Evolutionary conservation across 2,113 vertebrate species (phyloP).

Genomic region (Scomber japonicus): DNA sequence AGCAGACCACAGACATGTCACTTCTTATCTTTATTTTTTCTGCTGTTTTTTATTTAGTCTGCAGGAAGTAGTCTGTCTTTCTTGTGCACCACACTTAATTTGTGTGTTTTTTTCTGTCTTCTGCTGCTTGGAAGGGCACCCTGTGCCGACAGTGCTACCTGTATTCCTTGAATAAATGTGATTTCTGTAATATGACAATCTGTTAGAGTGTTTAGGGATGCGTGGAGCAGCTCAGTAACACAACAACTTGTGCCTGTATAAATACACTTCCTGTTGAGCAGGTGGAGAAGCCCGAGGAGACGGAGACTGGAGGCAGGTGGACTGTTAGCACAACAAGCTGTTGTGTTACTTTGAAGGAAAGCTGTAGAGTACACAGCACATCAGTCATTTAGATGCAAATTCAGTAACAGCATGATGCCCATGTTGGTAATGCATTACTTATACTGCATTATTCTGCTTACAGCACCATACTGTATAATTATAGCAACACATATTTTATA

Average conservation of each 20-base stretch:
- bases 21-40: not conserved
- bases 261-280: constrained; percentile 46
- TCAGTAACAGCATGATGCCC: too few species aligned
- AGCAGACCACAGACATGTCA: not conserved
- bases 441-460: too few species aligned
- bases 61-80: not conserved
- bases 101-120: not conserved
- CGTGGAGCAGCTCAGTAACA: not conserved
- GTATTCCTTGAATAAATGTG: constrained; percentile 8
- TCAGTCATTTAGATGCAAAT: not conserved
- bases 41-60: not conserved
- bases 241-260: constrained; percentile 32
- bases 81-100: not conserved
- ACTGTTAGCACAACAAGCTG: constrained; percentile 17
- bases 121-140: not conserved
- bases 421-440: too few species aligned
- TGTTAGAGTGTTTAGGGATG: not conserved
- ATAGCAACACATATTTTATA: too few species aligned
- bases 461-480: too few species aligned
- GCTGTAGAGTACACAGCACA: not conserved
- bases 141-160: not conserved
- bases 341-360: constrained; percentile 1
- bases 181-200: constrained; percentile 5
- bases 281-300: constrained; percentile 30
- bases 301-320: constrained; percentile 12